Percentiles rank a stretch among this genome's conserved stretches.
Conservation (phyloP, 2,113 vertebrate species). For the Tachycineta bicolor region DNA sequence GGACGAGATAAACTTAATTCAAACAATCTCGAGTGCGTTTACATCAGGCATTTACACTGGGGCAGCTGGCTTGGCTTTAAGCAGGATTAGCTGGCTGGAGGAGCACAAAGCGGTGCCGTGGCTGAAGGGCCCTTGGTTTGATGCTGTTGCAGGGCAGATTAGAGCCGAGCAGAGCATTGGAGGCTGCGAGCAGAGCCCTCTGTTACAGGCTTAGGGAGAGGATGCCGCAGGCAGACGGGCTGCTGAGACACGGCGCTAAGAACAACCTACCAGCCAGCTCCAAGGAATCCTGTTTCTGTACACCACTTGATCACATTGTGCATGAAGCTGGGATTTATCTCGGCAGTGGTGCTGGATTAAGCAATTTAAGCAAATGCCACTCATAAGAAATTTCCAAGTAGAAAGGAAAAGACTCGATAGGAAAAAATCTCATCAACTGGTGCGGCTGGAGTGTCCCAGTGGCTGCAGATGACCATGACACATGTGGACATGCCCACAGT, state of each 20-base stretch:
- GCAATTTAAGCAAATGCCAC: neutral
- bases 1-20: slow-evolving; percentile 36
- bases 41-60: neutral
- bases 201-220: slow-evolving; percentile 12
- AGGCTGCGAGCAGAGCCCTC: neutral
- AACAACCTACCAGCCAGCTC: slow-evolving; percentile 10
- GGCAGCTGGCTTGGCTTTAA: slow-evolving; percentile 7
- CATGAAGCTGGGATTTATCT: slow-evolving; percentile 33
- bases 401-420: neutral
- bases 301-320: slow-evolving; percentile 23
- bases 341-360: neutral
- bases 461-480: neutral
- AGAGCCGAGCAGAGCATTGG: neutral
- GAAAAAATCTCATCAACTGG: neutral
- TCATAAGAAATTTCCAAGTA: neutral
- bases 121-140: slow-evolving; percentile 34
- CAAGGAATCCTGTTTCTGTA: slow-evolving; percentile 21
- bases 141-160: slow-evolving; percentile 14
- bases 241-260: slow-evolving; percentile 13
- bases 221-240: neutral
- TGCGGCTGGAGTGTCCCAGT: accelerated
- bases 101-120: neutral
- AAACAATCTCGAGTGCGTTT: slow-evolving; percentile 15
- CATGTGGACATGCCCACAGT: accelerated
- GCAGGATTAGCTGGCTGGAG: slow-evolving; percentile 41